These are phyloP conservation scores for Enteromius viviparus DNA, from an alignment of 2,797 vertebrate genomes.

Conservation along the genomic window DNA sequence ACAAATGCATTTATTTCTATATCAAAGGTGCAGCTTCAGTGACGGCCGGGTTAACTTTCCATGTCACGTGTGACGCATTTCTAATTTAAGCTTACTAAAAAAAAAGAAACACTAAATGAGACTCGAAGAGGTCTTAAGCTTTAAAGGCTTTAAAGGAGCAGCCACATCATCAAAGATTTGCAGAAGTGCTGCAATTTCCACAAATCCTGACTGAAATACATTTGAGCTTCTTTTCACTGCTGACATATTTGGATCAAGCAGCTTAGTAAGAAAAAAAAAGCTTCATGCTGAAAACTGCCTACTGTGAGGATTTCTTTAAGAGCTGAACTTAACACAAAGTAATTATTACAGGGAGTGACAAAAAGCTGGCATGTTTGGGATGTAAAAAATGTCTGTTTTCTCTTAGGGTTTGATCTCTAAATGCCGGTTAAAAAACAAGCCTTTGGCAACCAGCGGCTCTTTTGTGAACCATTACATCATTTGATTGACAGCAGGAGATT, in stretches of 20 bases:
- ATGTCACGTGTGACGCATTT: conserved; percentile 44
- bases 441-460: conserved; percentile 4
- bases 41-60: conserved; percentile 45
- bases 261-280: conserved; percentile 50
- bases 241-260: conserved; percentile 70
- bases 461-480: conserved; percentile 23
- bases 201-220: conserved; percentile 72
- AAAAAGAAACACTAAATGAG: conserved; percentile 56
- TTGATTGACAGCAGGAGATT: conserved; percentile 52
- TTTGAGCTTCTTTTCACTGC: conserved; percentile 62
- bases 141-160: conserved; percentile 45
- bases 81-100: conserved; percentile 42
- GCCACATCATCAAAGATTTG: conserved; percentile 62
- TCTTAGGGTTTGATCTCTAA: background rate
- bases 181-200: conserved; percentile 59
- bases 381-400: background rate
- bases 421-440: background rate
- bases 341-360: conserved; percentile 12
- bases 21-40: background rate
- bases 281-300: conserved; percentile 47
- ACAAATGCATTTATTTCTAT: background rate
- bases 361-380: background rate
- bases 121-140: conserved; percentile 71
- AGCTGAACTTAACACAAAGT: background rate
- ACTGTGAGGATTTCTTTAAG: conserved; percentile 25